Evolutionary conservation across 1,140 invertebrate species (phyloP).

Genomic region (Caenorhabditis brenneri): DNA sequence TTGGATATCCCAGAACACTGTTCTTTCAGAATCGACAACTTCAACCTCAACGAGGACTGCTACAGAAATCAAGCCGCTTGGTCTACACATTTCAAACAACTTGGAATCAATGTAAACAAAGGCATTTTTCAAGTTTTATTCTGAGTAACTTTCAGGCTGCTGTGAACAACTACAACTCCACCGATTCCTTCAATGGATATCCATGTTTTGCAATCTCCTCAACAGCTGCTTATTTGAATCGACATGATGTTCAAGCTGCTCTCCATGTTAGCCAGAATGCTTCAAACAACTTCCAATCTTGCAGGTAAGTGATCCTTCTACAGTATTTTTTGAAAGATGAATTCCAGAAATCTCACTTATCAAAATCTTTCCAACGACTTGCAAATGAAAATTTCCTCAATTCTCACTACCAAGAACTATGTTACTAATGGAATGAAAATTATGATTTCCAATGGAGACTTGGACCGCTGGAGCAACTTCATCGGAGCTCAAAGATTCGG

Average conservation of each 20-base stretch:
- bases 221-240: conserved; percentile 41
- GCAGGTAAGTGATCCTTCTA: not conserved
- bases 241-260: conserved; percentile 19
- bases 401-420: conserved; percentile 31
- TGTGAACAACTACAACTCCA: conserved; percentile 45
- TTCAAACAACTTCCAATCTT: not conserved
- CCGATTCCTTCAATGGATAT: conserved; percentile 43
- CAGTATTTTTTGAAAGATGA: not conserved
- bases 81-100: conserved; percentile 1
- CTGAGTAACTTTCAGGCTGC: not conserved
- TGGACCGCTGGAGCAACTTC: conserved; percentile 39
- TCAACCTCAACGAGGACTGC: conserved; percentile 45
- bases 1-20: not conserved
- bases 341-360: conserved; percentile 38
- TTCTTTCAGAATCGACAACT: conserved; percentile 35
- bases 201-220: conserved; percentile 31
- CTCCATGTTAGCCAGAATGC: conserved; percentile 49
- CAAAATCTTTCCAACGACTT: conserved; percentile 8
- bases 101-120: conserved; percentile 10
- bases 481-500: conserved; percentile 48
- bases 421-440: conserved; percentile 32
- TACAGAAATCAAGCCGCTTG: not conserved
- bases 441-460: conserved; percentile 53
- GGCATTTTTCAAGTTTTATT: not conserved
- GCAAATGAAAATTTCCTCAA: not conserved